phyloP scores from a whole-genome alignment of 1,140 invertebrate genomes.

The Planococcus citri region DNA sequence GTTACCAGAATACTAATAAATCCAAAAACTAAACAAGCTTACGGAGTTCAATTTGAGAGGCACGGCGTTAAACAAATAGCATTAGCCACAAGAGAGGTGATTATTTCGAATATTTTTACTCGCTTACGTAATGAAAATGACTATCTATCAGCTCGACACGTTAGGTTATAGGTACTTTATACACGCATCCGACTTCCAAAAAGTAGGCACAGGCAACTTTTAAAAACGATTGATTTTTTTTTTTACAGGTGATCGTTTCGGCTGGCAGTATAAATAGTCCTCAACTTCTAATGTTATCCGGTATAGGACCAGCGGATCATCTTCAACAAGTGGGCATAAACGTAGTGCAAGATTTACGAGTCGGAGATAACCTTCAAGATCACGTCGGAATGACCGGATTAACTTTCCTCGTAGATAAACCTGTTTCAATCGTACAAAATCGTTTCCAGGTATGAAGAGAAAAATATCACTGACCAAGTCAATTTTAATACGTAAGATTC shows the following conservation, averaged over 20 bases:
- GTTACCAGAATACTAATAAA: conserved; percentile 58
- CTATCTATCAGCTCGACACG: neutral
- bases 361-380: conserved; percentile 66
- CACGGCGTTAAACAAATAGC: conserved; percentile 50
- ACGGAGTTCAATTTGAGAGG: conserved; percentile 59
- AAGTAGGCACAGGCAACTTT: no score
- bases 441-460: conserved; percentile 27
- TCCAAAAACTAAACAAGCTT: conserved; percentile 52
- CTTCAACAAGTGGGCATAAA: conserved; percentile 53
- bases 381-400: conserved; percentile 69
- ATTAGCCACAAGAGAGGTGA: conserved; percentile 55
- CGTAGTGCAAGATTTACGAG: conserved; percentile 49
- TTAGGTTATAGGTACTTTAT: no score
- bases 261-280: conserved; percentile 68
- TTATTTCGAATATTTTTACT: conserved; percentile 27
- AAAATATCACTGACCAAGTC: neutral
- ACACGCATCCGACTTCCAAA: no score
- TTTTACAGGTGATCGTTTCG: conserved; percentile 44
- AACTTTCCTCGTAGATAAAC: conserved; percentile 60
- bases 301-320: conserved; percentile 66
- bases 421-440: conserved; percentile 61
- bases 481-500: no score
- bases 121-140: neutral
- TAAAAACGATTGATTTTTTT: no score
- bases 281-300: conserved; percentile 75